A percentile compares a stretch with the other conserved stretches of the same genome.
phyloP scores from a whole-genome alignment of 2,888 invertebrate species.

The Euzophera pinguis region DNA sequence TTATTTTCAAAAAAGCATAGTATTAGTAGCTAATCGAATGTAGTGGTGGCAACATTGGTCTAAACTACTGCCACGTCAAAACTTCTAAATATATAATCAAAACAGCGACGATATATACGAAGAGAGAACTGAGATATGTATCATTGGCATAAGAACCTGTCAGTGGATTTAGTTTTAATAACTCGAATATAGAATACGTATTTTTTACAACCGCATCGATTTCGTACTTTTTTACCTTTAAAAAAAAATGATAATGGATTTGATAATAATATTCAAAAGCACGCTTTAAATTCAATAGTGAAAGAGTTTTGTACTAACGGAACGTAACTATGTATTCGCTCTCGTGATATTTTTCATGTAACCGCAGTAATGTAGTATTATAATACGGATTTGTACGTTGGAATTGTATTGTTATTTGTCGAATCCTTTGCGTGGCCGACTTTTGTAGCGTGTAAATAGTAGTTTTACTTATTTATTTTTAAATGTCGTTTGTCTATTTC shows the following conservation, averaged over 20 bases:
- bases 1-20: too few species aligned
- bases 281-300: constrained; percentile 68
- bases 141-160: neutral
- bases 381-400: constrained; percentile 56
- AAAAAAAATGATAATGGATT: constrained; percentile 62
- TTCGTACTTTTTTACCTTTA: constrained; percentile 77
- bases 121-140: too few species aligned
- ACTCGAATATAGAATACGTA: constrained; percentile 15
- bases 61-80: too few species aligned
- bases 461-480: constrained; percentile 35
- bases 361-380: constrained; percentile 45
- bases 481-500: constrained; percentile 32
- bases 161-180: constrained; percentile 13
- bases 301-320: constrained; percentile 49
- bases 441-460: constrained; percentile 51
- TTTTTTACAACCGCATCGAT: constrained; percentile 68
- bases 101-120: too few species aligned
- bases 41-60: too few species aligned
- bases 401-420: constrained; percentile 45
- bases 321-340: constrained; percentile 66
- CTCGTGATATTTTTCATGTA: constrained; percentile 73
- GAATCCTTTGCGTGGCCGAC: constrained; percentile 39
- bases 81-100: too few species aligned
- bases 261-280: constrained; percentile 69
- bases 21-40: too few species aligned